Evolutionary conservation across 2,113 vertebrate genomes (phyloP).

Genomic region (Equus przewalskii): DNA sequence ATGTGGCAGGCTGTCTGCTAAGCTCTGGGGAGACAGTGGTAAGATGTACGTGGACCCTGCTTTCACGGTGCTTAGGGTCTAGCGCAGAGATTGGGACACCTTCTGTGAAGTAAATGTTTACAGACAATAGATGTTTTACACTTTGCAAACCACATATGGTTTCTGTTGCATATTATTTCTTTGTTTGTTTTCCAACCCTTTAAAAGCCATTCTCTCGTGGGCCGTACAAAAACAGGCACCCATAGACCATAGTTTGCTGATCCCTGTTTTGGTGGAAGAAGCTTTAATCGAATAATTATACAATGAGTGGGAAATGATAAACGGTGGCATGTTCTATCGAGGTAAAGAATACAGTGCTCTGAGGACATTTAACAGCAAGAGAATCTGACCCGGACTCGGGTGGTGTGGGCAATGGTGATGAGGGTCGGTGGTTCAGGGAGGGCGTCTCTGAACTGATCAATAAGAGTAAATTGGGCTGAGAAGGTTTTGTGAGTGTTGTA

Average conservation of each 20-base stretch:
- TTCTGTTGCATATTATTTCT: not conserved
- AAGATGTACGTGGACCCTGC: not conserved
- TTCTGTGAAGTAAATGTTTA: not conserved
- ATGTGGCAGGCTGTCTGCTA: not conserved
- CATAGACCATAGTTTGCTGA: not conserved
- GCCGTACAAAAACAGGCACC: not conserved
- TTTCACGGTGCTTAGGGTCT: not conserved
- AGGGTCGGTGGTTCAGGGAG: not conserved
- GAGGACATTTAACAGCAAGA: not conserved
- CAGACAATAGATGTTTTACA: not conserved
- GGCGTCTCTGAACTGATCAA: not conserved
- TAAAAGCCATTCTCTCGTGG: slow-evolving; percentile 20
- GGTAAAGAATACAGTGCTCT: not conserved
- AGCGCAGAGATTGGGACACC: not conserved
- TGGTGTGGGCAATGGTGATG: not conserved
- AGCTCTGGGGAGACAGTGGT: not conserved
- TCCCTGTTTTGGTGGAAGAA: not conserved
- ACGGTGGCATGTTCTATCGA: not conserved
- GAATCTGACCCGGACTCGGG: not conserved
- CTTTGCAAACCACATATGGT: not conserved
- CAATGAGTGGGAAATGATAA: not conserved
- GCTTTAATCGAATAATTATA: not conserved
- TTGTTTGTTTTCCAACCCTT: not conserved
- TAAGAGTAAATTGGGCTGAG: not conserved
- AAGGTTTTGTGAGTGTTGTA: not conserved